Conservation (phyloP, 2,113 vertebrate genomes). For the Platysternon megacephalum region DNA sequence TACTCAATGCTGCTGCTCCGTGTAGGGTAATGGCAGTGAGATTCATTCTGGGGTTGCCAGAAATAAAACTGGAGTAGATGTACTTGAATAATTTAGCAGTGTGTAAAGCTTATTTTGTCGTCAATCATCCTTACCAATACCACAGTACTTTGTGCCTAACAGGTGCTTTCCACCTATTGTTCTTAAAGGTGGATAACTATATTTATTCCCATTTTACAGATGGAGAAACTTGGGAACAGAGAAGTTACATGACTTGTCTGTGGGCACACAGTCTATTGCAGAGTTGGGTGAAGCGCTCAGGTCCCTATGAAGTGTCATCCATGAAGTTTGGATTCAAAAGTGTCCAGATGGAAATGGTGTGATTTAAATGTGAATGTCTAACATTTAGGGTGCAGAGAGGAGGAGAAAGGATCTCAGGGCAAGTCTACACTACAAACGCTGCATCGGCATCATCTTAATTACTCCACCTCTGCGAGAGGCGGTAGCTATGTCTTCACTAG, state of each 20-base stretch:
- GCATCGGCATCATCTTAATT: neutral
- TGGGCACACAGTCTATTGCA: neutral
- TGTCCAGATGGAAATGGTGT: neutral
- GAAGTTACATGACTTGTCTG: neutral
- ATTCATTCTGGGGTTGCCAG: constrained; percentile 73
- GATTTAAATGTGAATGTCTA: neutral
- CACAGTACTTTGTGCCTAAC: constrained; percentile 35
- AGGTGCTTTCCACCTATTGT: constrained; percentile 29
- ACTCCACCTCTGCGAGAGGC: neutral
- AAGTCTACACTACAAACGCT: neutral
- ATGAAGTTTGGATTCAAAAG: rapidly evolving
- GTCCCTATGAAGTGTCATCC: neutral
- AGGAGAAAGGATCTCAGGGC: neutral
- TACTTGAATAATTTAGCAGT: constrained; percentile 72
- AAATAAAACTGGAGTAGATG: constrained; percentile 60
- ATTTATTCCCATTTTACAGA: constrained; percentile 1
- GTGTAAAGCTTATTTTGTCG: constrained; percentile 71
- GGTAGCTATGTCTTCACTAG: neutral
- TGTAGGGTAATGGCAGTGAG: constrained; percentile 69
- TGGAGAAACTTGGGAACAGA: neutral
- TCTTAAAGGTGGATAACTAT: constrained; percentile 28
- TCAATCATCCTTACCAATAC: constrained; percentile 59
- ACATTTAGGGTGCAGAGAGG: neutral
- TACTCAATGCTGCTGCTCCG: constrained; percentile 62
- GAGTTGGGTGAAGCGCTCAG: neutral